Evolutionary conservation across 2,888 invertebrate species (phyloP).

Genomic region (Nemoura dubitans): DNA sequence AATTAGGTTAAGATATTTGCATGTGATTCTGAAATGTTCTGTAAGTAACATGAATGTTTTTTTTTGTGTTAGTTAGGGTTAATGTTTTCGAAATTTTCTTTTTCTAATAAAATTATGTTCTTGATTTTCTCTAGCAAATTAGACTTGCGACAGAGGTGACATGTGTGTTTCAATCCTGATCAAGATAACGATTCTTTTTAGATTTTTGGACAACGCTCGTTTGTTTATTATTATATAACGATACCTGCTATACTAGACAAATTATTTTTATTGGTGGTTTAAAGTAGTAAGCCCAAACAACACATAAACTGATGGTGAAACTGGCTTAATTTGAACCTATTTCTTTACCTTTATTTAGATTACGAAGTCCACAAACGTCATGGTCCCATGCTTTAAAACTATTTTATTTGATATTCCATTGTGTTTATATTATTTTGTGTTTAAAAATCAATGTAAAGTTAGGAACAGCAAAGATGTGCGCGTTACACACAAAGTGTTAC

Average conservation of each 20-base stretch:
- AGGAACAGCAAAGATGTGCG: too few relatives aligned
- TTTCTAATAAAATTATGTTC: not conserved
- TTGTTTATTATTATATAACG: too few relatives aligned
- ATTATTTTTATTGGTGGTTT: too few relatives aligned
- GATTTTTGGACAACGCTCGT: not conserved
- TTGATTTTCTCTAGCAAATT: too few relatives aligned
- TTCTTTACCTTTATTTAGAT: not conserved
- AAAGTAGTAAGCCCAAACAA: too few relatives aligned
- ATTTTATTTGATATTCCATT: not conserved
- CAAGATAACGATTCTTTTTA: not conserved
- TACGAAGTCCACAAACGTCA: not conserved
- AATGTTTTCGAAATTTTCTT: not conserved
- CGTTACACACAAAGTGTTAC: too few relatives aligned
- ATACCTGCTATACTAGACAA: too few relatives aligned
- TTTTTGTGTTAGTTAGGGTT: not conserved
- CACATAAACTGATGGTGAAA: not conserved
- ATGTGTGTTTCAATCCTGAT: not conserved
- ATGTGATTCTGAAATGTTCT: not conserved
- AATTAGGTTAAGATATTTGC: not conserved
- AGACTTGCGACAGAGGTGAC: not conserved
- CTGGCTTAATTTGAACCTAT: not conserved
- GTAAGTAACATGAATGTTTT: not conserved
- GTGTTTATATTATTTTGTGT: not conserved
- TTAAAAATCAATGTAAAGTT: not conserved
- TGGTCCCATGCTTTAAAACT: not conserved